These are phyloP conservation scores for Daktulosphaira vitifoliae DNA, from an alignment of 1,140 invertebrate genomes.

Conservation along the genomic window DNA sequence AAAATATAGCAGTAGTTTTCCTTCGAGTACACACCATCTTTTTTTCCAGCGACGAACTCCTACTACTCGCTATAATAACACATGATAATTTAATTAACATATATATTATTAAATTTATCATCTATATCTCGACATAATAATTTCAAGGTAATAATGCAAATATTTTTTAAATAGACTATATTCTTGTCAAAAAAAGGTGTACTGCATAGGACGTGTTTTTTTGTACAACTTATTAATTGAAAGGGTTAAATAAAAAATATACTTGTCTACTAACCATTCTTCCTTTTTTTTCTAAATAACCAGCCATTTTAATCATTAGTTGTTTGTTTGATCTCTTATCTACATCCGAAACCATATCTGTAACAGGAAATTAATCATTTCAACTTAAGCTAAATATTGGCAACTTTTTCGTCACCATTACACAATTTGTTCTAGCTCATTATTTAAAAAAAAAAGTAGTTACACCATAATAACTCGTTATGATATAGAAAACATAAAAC, in stretches of 20 bases:
- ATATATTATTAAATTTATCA: background rate
- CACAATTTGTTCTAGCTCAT: no score
- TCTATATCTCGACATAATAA: no score
- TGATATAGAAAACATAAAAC: no score
- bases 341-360: constrained; percentile 14
- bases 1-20: constrained; percentile 48
- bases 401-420: no score
- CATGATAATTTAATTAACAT: background rate
- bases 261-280: constrained; percentile 31
- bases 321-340: constrained; percentile 8
- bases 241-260: no score
- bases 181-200: no score
- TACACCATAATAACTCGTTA: background rate
- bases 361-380: background rate
- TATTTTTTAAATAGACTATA: no score
- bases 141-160: no score
- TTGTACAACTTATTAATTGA: no score
- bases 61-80: constrained; percentile 1
- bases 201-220: no score
- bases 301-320: constrained; percentile 23
- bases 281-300: constrained; percentile 22
- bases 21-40: constrained; percentile 51
- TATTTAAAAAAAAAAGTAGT: no score
- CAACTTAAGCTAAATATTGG: no score
- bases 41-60: constrained; percentile 44